Evolutionary conservation across 2,113 vertebrate genomes (phyloP).

Genomic region (Holacanthus passer): DNA sequence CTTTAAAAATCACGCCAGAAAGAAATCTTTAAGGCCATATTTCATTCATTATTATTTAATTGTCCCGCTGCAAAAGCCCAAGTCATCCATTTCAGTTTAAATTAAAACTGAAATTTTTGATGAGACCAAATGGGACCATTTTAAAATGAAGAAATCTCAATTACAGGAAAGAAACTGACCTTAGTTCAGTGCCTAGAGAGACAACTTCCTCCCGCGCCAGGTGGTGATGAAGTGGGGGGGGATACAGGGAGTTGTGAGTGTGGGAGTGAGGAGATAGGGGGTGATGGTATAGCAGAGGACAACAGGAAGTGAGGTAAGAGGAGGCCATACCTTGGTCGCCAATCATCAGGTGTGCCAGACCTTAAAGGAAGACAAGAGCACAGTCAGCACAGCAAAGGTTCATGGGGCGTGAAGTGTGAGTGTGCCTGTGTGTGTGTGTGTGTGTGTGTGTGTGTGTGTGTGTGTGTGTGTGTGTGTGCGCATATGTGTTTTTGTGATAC

Average conservation of each 20-base stretch:
- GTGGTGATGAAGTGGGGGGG: constrained; percentile 67
- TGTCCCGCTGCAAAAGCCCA: constrained; percentile 27
- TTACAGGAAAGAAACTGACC: constrained; percentile 77
- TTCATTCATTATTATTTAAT: constrained; percentile 24
- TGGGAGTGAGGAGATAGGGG: constrained; percentile 63
- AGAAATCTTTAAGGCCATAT: constrained; percentile 17
- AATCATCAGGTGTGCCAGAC: constrained; percentile 99
- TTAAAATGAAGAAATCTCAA: constrained; percentile 36
- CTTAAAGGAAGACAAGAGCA: constrained; percentile 99
- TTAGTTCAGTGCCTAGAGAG: constrained; percentile 79
- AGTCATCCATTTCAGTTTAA: constrained; percentile 41
- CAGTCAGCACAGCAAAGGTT: constrained; percentile 99
- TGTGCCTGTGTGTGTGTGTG: constrained; percentile 72
- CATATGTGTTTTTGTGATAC: constrained; percentile 88
- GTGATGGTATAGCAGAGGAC: constrained; percentile 80
- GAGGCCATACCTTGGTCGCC: constrained; percentile 99
- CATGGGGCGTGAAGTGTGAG: constrained; percentile 88
- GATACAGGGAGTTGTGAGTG: constrained; percentile 59
- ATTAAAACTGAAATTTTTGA: constrained; percentile 39
- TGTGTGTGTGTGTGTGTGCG: constrained; percentile 55
- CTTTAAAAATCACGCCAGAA: constrained; percentile 13
- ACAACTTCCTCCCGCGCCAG: constrained; percentile 77
- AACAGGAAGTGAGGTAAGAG: constrained; percentile 94
- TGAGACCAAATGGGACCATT: constrained; percentile 43
- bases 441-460: constrained; percentile 73